Evolutionary conservation across 1,140 invertebrate genomes (phyloP).

Genomic region (Araneus ventricosus): DNA sequence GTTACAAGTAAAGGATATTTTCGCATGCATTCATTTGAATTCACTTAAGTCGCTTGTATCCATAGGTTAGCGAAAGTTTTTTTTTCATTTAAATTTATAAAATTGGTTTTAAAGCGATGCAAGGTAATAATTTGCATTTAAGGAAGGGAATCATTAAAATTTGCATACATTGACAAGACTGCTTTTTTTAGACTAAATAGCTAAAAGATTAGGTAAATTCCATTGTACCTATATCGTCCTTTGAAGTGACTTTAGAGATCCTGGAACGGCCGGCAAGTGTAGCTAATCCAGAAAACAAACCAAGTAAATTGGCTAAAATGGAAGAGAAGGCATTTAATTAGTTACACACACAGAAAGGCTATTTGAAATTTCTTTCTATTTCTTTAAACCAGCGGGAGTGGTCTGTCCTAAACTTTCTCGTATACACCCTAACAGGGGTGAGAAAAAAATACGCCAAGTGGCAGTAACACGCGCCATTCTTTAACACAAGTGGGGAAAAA

Average conservation of each 20-base stretch:
- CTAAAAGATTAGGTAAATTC: neutral
- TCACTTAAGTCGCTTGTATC: too few relatives aligned
- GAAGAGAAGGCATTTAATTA: neutral
- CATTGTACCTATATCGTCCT: slow-evolving; percentile 60
- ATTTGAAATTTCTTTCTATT: too few relatives aligned
- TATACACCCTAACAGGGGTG: too few relatives aligned
- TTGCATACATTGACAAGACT: neutral
- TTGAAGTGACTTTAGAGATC: slow-evolving; percentile 63
- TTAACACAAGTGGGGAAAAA: too few relatives aligned
- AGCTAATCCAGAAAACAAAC: slow-evolving; percentile 20
- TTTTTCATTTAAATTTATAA: too few relatives aligned
- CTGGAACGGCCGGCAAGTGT: slow-evolving; percentile 55
- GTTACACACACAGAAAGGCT: neutral
- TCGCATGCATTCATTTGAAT: too few relatives aligned
- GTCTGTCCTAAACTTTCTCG: too few relatives aligned
- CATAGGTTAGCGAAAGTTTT: too few relatives aligned
- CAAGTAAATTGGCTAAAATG: slow-evolving; percentile 18
- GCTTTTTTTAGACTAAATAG: neutral
- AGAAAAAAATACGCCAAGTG: too few relatives aligned
- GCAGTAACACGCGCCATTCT: too few relatives aligned
- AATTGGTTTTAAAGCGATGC: neutral
- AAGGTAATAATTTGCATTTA: neutral
- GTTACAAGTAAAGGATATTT: too few relatives aligned
- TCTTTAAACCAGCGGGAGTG: too few relatives aligned
- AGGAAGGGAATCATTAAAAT: neutral